These are phyloP conservation scores for Dolichopus griseipennis DNA, from an alignment of 2,888 invertebrate species.

Conservation along the genomic window DNA sequence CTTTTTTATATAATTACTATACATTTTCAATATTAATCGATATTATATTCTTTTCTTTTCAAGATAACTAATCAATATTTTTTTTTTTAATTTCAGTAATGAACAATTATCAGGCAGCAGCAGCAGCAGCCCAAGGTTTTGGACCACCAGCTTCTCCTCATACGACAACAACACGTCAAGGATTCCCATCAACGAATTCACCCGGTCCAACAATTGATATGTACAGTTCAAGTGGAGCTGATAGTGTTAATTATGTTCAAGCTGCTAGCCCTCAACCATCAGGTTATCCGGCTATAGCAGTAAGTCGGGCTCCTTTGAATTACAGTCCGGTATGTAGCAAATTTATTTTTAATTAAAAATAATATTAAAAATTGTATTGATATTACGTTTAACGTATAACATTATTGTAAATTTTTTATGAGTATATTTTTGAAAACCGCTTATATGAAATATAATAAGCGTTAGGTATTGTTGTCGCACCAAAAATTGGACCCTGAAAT, in stretches of 20 bases:
- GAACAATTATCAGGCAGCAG: constrained; percentile 88
- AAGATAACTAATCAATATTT: no score
- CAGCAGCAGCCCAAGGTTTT: constrained; percentile 67
- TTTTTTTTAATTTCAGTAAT: constrained; percentile 58
- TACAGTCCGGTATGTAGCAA: constrained; percentile 77
- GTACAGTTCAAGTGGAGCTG: constrained; percentile 78
- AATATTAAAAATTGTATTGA: no score
- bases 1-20: no score
- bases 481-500: no score
- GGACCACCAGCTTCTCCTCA: constrained; percentile 79
- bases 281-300: constrained; percentile 88
- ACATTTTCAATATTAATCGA: no score
- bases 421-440: no score
- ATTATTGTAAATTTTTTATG: no score
- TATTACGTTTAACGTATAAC: no score
- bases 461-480: no score
- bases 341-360: background rate
- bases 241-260: constrained; percentile 90
- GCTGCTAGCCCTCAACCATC: constrained; percentile 96
- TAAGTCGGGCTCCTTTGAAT: constrained; percentile 86
- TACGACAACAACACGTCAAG: constrained; percentile 59
- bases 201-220: constrained; percentile 88
- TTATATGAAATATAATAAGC: no score
- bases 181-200: constrained; percentile 86
- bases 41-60: no score